Conservation (phyloP, 2,888 invertebrate genomes). For the Minunthozetes semirufus region DNA sequence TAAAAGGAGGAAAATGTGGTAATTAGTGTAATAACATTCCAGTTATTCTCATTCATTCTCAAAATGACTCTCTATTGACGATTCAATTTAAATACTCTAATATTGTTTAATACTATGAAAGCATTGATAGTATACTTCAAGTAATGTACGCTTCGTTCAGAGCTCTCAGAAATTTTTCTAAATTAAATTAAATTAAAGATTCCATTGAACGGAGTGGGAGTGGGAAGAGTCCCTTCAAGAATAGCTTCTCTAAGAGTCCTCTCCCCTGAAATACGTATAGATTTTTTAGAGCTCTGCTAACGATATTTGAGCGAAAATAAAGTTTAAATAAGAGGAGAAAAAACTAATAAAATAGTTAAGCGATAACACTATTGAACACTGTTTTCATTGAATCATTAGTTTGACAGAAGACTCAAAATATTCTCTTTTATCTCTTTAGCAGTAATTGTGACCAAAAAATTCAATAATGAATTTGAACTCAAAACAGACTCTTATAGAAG, state of each 20-base stretch:
- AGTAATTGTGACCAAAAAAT: background rate
- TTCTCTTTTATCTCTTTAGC: background rate
- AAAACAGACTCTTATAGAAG: background rate
- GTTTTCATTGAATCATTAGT: background rate
- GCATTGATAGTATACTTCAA: background rate
- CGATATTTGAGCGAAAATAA: too few species aligned
- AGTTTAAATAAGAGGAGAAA: too few species aligned
- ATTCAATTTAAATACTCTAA: conserved; percentile 1
- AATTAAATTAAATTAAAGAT: background rate
- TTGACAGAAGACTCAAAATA: background rate
- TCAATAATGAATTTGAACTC: background rate
- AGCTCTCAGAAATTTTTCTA: background rate
- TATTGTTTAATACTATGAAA: background rate
- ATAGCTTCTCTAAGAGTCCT: too few species aligned
- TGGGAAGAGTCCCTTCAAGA: background rate
- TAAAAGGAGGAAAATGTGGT: background rate
- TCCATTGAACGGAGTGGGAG: background rate
- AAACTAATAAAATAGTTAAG: background rate
- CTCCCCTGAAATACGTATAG: too few species aligned
- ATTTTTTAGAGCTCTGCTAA: too few species aligned
- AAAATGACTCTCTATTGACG: background rate
- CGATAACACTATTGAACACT: background rate
- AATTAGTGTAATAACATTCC: conserved; percentile 12
- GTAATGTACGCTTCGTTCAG: background rate
- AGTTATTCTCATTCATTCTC: conserved; percentile 4